Percentiles rank a stretch among this genome's conserved stretches.
These are phyloP conservation scores for Esox masquinongy DNA, from an alignment of 2,797 vertebrate species.

Conservation along the genomic window DNA sequence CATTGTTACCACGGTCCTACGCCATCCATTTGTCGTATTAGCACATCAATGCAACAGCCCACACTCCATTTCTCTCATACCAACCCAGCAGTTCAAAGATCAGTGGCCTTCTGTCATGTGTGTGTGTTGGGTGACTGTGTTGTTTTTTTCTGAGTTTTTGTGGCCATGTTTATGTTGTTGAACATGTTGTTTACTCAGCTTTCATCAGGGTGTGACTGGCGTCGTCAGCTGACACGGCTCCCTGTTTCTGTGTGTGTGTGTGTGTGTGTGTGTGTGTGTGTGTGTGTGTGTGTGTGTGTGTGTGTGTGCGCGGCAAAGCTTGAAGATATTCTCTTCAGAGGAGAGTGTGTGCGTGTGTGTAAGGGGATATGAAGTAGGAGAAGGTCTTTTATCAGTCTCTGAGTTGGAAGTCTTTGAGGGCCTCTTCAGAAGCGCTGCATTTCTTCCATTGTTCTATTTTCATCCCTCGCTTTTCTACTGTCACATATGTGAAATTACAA, in stretches of 20 bases:
- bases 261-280: constrained; percentile 34
- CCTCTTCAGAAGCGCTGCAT: constrained; percentile 78
- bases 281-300: constrained; percentile 22
- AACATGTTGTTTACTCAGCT: constrained; percentile 65
- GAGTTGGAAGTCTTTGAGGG: constrained; percentile 81
- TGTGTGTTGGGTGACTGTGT: constrained; percentile 11
- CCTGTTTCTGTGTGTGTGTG: constrained; percentile 48
- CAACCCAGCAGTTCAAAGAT: not conserved
- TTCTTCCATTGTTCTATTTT: constrained; percentile 79
- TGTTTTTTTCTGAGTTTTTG: constrained; percentile 62
- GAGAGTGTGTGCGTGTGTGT: constrained; percentile 17
- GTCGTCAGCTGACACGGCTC: constrained; percentile 65
- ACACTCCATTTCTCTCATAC: not conserved
- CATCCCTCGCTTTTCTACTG: constrained; percentile 76
- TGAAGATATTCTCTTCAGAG: constrained; percentile 71
- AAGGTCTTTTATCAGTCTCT: constrained; percentile 77
- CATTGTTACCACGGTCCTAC: not conserved
- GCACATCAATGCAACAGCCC: not conserved
- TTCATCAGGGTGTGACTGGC: constrained; percentile 62
- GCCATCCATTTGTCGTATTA: not conserved
- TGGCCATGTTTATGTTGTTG: constrained; percentile 45
- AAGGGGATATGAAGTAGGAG: constrained; percentile 64
- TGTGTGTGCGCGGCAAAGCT: constrained; percentile 53
- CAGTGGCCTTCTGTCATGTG: not conserved
- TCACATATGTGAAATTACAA: constrained; percentile 79